A percentile compares a stretch with the other conserved stretches of the same genome.
phyloP scores from a whole-genome alignment of 1,140 invertebrate genomes.

The Cydia splendana region DNA sequence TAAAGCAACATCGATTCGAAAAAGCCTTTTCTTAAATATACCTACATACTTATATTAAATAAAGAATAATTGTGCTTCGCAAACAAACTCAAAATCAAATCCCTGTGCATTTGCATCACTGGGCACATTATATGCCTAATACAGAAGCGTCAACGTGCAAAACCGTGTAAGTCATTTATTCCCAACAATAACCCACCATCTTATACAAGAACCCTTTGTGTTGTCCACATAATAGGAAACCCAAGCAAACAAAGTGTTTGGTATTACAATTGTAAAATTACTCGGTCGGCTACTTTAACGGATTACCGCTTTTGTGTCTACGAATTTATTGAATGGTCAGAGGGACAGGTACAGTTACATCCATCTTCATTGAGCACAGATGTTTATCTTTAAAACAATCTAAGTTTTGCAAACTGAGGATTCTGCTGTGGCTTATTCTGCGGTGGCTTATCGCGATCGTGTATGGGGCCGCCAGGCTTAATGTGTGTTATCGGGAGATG shows the following conservation, averaged over 20 bases:
- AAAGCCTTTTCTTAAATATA: not conserved
- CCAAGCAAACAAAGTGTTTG: conserved; percentile 58
- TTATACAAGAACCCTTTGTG: conserved; percentile 64
- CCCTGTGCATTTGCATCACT: conserved; percentile 64
- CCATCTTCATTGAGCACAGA: conserved; percentile 59
- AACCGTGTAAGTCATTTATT: conserved; percentile 63
- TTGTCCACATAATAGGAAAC: conserved; percentile 53
- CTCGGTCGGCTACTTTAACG: conserved; percentile 73
- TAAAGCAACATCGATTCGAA: not conserved
- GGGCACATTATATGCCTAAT: conserved; percentile 54
- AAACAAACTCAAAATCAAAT: conserved; percentile 8
- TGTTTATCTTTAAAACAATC: conserved; percentile 75
- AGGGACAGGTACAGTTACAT: conserved; percentile 67
- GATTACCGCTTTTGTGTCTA: conserved; percentile 64
- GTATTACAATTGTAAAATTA: conserved; percentile 62
- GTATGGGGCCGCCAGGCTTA: not conserved
- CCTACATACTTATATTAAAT: not conserved
- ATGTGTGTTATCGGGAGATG: conserved; percentile 15
- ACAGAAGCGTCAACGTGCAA: conserved; percentile 66
- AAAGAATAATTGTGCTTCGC: not conserved
- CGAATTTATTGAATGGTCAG: conserved; percentile 54
- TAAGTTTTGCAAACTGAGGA: conserved; percentile 66
- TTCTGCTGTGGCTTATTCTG: conserved; percentile 60
- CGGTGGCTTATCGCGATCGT: conserved; percentile 54
- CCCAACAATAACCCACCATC: conserved; percentile 48